Percentiles rank a stretch among this genome's conserved stretches.
These are phyloP conservation scores for Ploceus nigricollis DNA, from an alignment of 2,113 vertebrate genomes.

Conservation along the genomic window DNA sequence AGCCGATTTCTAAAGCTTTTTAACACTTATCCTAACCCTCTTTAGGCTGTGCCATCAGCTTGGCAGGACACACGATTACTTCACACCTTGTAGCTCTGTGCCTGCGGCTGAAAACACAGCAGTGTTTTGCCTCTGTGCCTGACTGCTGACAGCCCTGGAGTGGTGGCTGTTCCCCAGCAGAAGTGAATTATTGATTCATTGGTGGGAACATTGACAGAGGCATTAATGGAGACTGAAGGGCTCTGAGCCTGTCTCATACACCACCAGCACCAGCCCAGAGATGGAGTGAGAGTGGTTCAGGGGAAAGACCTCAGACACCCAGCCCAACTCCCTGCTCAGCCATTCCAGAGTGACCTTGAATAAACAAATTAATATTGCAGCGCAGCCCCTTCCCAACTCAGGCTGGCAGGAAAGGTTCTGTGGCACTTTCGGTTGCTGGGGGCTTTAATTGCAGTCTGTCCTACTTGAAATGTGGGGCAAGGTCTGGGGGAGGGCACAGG, in stretches of 20 bases:
- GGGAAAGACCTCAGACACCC: neutral
- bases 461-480: conserved; percentile 57
- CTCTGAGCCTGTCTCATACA: neutral
- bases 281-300: neutral
- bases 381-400: neutral
- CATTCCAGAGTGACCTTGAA: neutral
- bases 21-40: neutral
- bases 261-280: neutral
- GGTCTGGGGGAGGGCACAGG: conserved; percentile 5
- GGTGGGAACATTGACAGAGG: neutral
- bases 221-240: neutral
- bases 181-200: neutral
- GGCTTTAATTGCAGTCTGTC: conserved; percentile 1
- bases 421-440: neutral
- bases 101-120: neutral
- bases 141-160: neutral
- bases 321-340: neutral
- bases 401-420: neutral
- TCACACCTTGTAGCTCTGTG: neutral
- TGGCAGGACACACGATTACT: neutral
- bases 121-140: neutral
- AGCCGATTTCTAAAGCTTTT: neutral
- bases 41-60: neutral
- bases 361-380: neutral
- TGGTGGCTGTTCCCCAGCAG: neutral